phyloP scores from a whole-genome alignment of 2,113 vertebrate genomes.

The Silurus meridionalis region DNA sequence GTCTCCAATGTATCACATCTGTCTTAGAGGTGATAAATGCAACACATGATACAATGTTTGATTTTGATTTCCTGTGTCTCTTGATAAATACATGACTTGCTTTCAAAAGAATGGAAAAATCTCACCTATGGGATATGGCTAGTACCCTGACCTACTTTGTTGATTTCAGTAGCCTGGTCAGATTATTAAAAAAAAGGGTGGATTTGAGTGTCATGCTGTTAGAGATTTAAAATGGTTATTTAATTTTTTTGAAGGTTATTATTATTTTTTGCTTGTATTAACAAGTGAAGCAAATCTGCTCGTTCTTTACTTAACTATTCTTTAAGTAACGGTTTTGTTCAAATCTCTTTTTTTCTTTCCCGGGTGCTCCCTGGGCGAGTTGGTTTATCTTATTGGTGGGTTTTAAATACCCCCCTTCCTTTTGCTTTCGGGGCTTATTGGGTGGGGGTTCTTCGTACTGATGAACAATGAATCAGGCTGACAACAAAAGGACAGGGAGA shows the following conservation, averaged over 20 bases:
- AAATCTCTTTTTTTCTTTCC: conserved; percentile 64
- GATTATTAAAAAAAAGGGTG: neutral
- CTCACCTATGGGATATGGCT: neutral
- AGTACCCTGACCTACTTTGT: neutral
- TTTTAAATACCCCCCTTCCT: conserved; percentile 50
- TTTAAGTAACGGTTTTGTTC: conserved; percentile 64
- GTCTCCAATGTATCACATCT: conserved; percentile 25
- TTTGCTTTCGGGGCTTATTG: conserved; percentile 44
- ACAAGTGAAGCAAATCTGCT: neutral
- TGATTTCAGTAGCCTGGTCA: neutral
- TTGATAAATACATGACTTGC: neutral
- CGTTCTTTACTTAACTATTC: neutral
- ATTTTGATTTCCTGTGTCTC: neutral
- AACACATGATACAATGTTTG: neutral
- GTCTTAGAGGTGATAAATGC: neutral
- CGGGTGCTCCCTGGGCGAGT: conserved; percentile 55
- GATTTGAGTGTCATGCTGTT: neutral
- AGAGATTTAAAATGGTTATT: neutral
- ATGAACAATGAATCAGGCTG: conserved; percentile 68
- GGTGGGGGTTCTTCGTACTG: conserved; percentile 48
- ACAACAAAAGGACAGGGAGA: conserved; percentile 65
- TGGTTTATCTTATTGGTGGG: conserved; percentile 65
- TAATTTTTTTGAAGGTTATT: neutral
- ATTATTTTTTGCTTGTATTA: neutral
- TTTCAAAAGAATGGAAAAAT: neutral